phyloP scores from a whole-genome alignment of 2,113 vertebrate genomes.

The Galemys pyrenaicus region DNA sequence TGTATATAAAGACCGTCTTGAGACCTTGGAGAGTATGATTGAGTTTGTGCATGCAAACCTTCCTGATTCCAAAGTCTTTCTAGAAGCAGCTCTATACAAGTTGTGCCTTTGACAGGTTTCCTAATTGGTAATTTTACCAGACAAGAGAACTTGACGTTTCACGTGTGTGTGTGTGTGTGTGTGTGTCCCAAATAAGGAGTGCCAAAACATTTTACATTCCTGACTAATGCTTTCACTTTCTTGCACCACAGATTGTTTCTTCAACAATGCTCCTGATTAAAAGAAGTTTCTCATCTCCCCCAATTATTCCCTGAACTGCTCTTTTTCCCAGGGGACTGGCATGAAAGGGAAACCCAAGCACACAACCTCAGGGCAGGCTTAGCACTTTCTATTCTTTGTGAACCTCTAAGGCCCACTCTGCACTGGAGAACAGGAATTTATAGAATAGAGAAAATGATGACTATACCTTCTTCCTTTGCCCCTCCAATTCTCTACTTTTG shows the following conservation, averaged over 20 bases:
- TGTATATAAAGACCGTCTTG: neutral
- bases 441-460: neutral
- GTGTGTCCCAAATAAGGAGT: neutral
- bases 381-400: constrained; percentile 19
- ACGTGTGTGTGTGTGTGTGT: neutral
- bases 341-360: constrained; percentile 81
- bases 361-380: constrained; percentile 82
- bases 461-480: neutral
- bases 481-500: neutral
- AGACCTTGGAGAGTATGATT: neutral
- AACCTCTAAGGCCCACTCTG: neutral
- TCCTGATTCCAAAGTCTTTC: neutral
- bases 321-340: constrained; percentile 80
- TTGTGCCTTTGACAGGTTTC: neutral
- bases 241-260: constrained; percentile 59
- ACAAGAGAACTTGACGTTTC: neutral
- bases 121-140: neutral
- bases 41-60: neutral
- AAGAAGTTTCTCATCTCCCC: constrained; percentile 78
- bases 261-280: constrained; percentile 79
- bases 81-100: neutral
- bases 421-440: neutral
- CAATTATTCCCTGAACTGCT: constrained; percentile 61
- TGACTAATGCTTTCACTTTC: neutral
- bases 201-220: constrained; percentile 3